These are phyloP conservation scores for Melanostoma scalare DNA, from an alignment of 2,888 invertebrate species.

Conservation along the genomic window DNA sequence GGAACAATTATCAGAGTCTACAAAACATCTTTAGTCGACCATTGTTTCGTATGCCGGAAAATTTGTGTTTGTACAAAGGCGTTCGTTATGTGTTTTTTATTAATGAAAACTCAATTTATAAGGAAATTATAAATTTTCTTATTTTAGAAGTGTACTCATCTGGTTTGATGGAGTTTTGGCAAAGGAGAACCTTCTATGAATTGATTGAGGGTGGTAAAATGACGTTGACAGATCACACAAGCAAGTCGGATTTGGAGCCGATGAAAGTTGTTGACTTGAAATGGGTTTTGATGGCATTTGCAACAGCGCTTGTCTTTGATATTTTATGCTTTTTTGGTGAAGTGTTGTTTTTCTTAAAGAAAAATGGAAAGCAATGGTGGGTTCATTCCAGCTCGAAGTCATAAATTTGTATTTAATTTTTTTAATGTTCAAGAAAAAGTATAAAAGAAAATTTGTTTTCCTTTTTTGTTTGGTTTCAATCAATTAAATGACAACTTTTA, in stretches of 20 bases:
- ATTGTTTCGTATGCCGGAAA: slow-evolving; percentile 75
- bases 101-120: slow-evolving; percentile 39
- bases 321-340: too few relatives aligned
- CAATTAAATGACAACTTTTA: too few relatives aligned
- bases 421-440: too few relatives aligned
- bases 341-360: too few relatives aligned
- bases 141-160: slow-evolving; percentile 75
- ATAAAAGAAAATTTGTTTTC: too few relatives aligned
- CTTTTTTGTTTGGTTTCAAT: too few relatives aligned
- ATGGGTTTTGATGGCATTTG: slow-evolving; percentile 21
- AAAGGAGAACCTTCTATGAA: slow-evolving; percentile 74
- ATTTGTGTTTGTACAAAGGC: slow-evolving; percentile 76
- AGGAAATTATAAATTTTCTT: slow-evolving; percentile 71
- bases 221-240: slow-evolving; percentile 74
- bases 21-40: slow-evolving; percentile 77
- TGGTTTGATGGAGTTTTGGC: slow-evolving; percentile 75
- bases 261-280: slow-evolving; percentile 60
- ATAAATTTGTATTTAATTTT: too few relatives aligned
- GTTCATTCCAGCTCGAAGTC: too few relatives aligned
- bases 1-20: slow-evolving; percentile 76
- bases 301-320: too few relatives aligned
- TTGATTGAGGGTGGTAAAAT: slow-evolving; percentile 75
- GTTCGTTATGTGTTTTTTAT: slow-evolving; percentile 77
- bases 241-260: slow-evolving; percentile 73
- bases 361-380: too few relatives aligned